Base-by-base conservation (phyloP, 1,140 invertebrate species). In the Subanguina moxae region DNA sequence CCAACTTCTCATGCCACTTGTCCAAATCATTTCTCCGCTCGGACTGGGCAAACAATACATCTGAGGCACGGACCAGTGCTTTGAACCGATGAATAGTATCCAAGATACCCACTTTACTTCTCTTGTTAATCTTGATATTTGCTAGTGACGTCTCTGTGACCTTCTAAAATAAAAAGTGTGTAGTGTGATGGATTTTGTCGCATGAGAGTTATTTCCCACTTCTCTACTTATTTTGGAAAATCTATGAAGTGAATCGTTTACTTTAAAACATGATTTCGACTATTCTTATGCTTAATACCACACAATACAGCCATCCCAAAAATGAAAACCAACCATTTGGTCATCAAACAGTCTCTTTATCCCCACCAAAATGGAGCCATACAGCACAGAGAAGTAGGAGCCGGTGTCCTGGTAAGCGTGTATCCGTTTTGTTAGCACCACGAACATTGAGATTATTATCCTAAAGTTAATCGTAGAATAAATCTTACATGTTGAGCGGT, bases 91-190 rank as follows among this genome's bases (percentile, higher is more conserved):
- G 97, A 90, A n/a, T 88, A 89, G 67, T 85, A 86, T 1, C 93
- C 88, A 62, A 98, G 85, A 83, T 90, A 88, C 9, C 87, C 87
- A 84, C 96, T 95, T 88, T 94, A 96, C 80, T 94, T 93, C 78
- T 97, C 93, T 67, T 97, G 87, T 85, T 97, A 93, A n/a, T 90
- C 89, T 75, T 92, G 88, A 57, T 94, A 86, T 68, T 92, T 90
- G 32, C 91, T 90, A 76, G 89, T 89, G 66, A 88, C 89, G 80
- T 73, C n/a, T n/a, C n/a, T n/a, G n/a, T n/a, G n/a, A n/a, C 74
- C 9, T 78, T 61, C 45, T 32, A 25, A 38, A 91, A 89, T 64
- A 68, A 46, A 38, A 32, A 38, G 19, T 23, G 15, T 17, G 74
- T 65, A 1, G 80, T n/a, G 15, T 32, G 25, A 21, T 71, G 9